Percentiles rank a stretch among this genome's conserved stretches.
Conservation (phyloP, 1,140 invertebrate genomes). For the Ruditapes philippinarum region DNA sequence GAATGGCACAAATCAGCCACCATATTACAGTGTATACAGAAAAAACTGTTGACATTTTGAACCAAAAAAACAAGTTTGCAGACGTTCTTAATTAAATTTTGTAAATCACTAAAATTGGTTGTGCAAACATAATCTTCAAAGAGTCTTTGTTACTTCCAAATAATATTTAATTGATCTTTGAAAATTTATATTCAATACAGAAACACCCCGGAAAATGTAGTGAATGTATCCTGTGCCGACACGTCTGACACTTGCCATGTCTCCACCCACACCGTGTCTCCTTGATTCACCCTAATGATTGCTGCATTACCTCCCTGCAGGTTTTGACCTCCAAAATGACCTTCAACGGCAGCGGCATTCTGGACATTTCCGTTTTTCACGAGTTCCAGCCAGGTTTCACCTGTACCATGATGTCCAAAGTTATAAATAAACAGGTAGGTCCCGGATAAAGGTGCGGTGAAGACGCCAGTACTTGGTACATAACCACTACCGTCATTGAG, state of each 20-base stretch:
- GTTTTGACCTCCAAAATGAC: not conserved
- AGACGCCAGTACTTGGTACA: not conserved
- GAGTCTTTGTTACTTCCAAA: no score
- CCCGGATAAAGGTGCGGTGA: not conserved
- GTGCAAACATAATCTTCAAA: no score
- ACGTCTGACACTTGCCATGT: not conserved
- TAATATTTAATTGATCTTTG: no score
- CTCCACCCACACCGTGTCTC: slow-evolving; percentile 10
- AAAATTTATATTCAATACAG: slow-evolving; percentile 1
- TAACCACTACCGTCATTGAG: slow-evolving; percentile 20
- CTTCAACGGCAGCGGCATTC: not conserved
- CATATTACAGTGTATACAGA: no score
- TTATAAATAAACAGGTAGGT: slow-evolving; percentile 28
- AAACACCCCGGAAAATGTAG: slow-evolving; percentile 11
- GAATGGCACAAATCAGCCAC: no score
- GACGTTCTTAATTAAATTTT: no score
- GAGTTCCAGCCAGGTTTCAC: slow-evolving; percentile 25
- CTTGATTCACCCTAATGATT: not conserved
- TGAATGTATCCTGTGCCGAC: not conserved
- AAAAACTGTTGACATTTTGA: no score
- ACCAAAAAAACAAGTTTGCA: no score
- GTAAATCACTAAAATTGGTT: no score
- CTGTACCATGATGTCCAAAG: slow-evolving; percentile 15
- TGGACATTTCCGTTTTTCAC: not conserved
- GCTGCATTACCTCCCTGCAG: slow-evolving; percentile 14